These are phyloP conservation scores for Ernsta delagoae DNA, from an alignment of 2,888 invertebrate species.

Conservation along the genomic window DNA sequence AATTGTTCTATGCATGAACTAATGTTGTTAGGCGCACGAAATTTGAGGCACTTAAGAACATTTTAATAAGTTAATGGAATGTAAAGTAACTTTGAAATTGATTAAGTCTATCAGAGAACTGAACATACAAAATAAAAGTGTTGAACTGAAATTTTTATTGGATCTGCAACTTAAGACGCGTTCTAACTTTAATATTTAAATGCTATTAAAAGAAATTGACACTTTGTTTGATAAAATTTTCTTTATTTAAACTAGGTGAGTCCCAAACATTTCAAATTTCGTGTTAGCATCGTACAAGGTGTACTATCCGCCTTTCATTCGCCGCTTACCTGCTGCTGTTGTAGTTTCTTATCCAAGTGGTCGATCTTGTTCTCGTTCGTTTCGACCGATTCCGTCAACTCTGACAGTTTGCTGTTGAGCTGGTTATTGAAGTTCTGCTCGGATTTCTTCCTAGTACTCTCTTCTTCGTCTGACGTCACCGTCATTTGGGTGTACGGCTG, in stretches of 20 bases:
- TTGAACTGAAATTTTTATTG: no score
- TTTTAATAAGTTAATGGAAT: not conserved
- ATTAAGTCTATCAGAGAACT: no score
- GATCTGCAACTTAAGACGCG: no score
- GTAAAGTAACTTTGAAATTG: no score
- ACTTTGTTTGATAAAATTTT: no score
- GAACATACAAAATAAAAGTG: no score
- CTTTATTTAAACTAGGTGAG: no score
- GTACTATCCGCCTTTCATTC: not conserved
- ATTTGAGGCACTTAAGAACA: not conserved
- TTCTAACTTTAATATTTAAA: no score
- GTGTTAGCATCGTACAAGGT: not conserved
- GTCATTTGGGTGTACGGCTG: constrained; percentile 89
- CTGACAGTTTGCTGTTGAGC: constrained; percentile 83
- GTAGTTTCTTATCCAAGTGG: constrained; percentile 86
- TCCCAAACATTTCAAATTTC: constrained; percentile 2
- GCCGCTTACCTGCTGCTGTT: constrained; percentile 86
- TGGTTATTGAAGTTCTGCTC: constrained; percentile 76
- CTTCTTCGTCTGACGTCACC: constrained; percentile 92
- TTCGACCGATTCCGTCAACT: constrained; percentile 53
- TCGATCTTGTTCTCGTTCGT: constrained; percentile 84
- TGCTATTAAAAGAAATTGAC: no score
- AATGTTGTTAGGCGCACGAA: not conserved
- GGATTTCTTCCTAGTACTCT: constrained; percentile 86
- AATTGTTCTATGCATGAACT: no score